Percentiles rank a stretch among this genome's conserved stretches.
phyloP scores from a whole-genome alignment of 2,113 vertebrate species.

The Tylochromis polylepis region DNA sequence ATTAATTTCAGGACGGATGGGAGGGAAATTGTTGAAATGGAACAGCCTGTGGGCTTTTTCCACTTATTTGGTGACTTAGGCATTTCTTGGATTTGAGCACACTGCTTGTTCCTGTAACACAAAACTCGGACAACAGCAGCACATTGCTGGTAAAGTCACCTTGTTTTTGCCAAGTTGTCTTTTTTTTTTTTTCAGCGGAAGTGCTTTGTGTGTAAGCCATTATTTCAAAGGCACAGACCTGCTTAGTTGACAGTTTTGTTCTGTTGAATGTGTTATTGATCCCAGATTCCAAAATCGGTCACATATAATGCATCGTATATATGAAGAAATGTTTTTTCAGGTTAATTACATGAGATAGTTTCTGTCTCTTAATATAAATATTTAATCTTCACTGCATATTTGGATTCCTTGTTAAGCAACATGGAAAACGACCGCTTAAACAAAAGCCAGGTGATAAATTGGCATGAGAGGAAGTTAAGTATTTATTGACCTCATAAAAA shows the following conservation, averaged over 20 bases:
- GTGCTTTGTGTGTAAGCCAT: slow-evolving; percentile 38
- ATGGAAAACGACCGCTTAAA: slow-evolving; percentile 54
- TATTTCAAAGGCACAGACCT: slow-evolving; percentile 27
- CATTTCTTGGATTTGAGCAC: slow-evolving; percentile 61
- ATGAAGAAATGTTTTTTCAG: not conserved
- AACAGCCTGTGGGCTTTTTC: slow-evolving; percentile 64
- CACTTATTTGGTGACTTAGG: slow-evolving; percentile 68
- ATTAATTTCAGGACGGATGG: slow-evolving; percentile 64
- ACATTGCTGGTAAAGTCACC: slow-evolving; percentile 64
- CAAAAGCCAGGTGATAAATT: slow-evolving; percentile 64
- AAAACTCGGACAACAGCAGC: slow-evolving; percentile 64
- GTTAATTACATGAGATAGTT: not conserved
- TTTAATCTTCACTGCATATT: slow-evolving; percentile 22
- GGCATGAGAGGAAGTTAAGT: slow-evolving; percentile 68
- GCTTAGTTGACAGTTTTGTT: slow-evolving; percentile 28
- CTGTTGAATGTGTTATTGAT: slow-evolving; percentile 1
- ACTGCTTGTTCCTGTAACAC: slow-evolving; percentile 60
- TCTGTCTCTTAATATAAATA: not conserved
- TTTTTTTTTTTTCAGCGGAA: not conserved
- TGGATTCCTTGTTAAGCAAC: slow-evolving; percentile 37
- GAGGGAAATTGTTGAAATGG: slow-evolving; percentile 60
- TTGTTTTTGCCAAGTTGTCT: slow-evolving; percentile 67
- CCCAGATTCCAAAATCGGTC: not conserved
- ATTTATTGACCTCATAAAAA: slow-evolving; percentile 75
- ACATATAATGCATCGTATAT: not conserved